Conservation (phyloP, 1,140 invertebrate genomes). For the Solenopsis invicta region DNA sequence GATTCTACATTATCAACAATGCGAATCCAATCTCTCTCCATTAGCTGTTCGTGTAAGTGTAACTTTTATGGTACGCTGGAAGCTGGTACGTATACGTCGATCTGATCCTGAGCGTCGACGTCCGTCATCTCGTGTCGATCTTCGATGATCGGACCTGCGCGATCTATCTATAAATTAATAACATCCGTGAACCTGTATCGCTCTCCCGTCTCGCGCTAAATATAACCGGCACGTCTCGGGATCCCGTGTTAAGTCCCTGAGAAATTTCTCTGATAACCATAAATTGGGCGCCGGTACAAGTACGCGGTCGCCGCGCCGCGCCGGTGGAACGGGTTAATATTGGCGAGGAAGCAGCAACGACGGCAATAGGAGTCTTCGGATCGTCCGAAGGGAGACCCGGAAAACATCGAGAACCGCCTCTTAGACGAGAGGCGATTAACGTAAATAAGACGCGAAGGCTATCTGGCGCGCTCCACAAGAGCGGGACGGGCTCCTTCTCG, state of each 20-base stretch:
- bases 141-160: neutral
- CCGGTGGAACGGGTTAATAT: constrained; percentile 69
- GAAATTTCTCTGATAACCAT: constrained; percentile 66
- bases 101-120: constrained; percentile 36
- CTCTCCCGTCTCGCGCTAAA: constrained; percentile 17
- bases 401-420: constrained; percentile 55
- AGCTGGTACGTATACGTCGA: neutral
- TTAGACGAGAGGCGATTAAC: constrained; percentile 67
- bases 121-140: neutral
- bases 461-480: constrained; percentile 41
- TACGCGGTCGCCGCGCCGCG: neutral
- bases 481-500: neutral
- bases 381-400: constrained; percentile 46
- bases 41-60: constrained; percentile 20
- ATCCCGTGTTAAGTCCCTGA: constrained; percentile 43
- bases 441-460: constrained; percentile 66
- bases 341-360: neutral
- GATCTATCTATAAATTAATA: constrained; percentile 52
- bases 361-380: neutral
- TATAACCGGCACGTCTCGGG: constrained; percentile 34
- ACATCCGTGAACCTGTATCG: constrained; percentile 30
- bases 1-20: neutral
- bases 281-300: constrained; percentile 61
- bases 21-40: constrained; percentile 1
- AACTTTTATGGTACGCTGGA: neutral